phyloP scores from a whole-genome alignment of 2,797 vertebrate genomes.

The Neopelma chrysocephalum region DNA sequence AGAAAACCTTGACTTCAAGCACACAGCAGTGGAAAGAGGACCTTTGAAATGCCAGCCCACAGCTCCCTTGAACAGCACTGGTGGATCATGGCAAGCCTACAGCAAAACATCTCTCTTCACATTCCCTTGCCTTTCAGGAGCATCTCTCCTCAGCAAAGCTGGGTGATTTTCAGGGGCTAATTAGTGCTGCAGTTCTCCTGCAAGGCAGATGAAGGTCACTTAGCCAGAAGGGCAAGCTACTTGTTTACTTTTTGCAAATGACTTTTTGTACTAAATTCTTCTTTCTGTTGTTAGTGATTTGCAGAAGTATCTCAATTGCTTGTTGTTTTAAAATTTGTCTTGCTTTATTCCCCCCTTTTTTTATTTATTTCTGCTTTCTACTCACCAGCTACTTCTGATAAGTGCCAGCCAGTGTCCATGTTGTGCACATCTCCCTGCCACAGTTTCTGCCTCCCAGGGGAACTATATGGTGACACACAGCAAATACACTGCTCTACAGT shows the following conservation, averaged over 20 bases:
- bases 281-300: background rate
- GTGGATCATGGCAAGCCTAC: background rate
- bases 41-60: background rate
- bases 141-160: background rate
- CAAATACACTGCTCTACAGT: background rate
- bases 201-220: background rate
- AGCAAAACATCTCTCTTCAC: background rate
- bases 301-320: background rate
- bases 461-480: rapidly evolving
- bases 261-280: background rate
- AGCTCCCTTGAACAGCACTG: background rate
- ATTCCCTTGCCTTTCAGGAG: background rate
- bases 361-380: background rate
- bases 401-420: background rate
- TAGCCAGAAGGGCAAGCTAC: background rate
- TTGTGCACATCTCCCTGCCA: background rate
- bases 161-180: background rate
- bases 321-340: background rate
- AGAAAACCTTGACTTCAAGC: background rate
- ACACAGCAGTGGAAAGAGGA: background rate
- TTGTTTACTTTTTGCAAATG: background rate
- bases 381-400: background rate
- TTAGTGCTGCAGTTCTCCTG: background rate
- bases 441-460: background rate
- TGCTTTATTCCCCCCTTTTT: rapidly evolving